Evolutionary conservation across 2,113 vertebrate species (phyloP).

Genomic region (Triplophysa dalaica): DNA sequence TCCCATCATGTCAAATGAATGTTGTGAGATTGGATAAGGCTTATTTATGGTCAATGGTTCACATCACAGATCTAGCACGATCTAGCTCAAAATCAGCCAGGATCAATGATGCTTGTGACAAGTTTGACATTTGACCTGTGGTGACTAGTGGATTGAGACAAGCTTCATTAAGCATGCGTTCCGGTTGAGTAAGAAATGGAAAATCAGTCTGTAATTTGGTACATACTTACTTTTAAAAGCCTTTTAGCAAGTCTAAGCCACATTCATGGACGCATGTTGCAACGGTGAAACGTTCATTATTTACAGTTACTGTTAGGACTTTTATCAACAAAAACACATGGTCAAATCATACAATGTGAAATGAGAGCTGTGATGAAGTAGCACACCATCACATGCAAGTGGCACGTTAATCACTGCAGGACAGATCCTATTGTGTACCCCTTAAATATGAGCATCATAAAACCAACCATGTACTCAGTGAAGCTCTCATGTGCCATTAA

Average conservation of each 20-base stretch:
- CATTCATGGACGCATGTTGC: no score
- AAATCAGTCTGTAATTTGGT: no score
- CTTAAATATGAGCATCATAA: constrained; percentile 14
- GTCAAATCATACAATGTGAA: neutral
- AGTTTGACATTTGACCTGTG: constrained; percentile 11
- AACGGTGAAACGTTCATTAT: no score
- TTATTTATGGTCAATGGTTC: neutral
- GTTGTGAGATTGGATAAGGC: neutral
- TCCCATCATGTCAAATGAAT: neutral
- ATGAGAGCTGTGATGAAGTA: neutral
- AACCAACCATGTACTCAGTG: neutral
- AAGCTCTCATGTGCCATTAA: neutral
- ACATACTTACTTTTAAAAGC: no score
- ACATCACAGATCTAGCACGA: neutral
- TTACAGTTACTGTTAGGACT: neutral
- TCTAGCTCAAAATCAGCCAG: neutral
- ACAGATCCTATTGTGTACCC: constrained; percentile 1
- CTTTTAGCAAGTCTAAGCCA: neutral
- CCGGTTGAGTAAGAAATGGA: neutral
- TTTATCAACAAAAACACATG: neutral
- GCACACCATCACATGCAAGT: neutral
- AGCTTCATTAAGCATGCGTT: constrained; percentile 1
- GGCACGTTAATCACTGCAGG: neutral
- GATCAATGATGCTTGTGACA: neutral
- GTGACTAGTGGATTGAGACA: neutral